Percentiles rank a stretch among this genome's conserved stretches.
These are phyloP conservation scores for Heliocidaris tuberculata DNA, from an alignment of 35 echinoderm and acorn worm species.

Conservation along the genomic window DNA sequence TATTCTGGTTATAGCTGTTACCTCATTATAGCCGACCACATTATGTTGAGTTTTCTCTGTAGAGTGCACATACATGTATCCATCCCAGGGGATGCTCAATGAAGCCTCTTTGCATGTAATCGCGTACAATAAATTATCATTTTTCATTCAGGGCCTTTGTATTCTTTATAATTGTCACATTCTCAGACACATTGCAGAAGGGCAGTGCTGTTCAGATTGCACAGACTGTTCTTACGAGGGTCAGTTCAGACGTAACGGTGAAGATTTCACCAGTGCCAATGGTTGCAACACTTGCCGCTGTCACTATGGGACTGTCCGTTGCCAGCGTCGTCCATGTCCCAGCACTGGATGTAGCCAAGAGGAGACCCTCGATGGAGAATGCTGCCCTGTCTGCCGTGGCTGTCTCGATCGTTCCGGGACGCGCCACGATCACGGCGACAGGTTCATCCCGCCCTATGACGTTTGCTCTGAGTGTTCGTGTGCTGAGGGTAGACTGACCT, in stretches of 20 bases:
- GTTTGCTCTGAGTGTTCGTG: slow-evolving; percentile 84
- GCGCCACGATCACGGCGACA: slow-evolving; percentile 55
- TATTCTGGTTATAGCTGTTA: too few species aligned
- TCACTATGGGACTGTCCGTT: slow-evolving; percentile 75
- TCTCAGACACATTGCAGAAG: slow-evolving; percentile 37
- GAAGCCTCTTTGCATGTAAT: too few species aligned
- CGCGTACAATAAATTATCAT: too few species aligned
- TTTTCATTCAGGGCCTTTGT: too few species aligned
- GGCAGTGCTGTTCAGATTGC: slow-evolving; percentile 90
- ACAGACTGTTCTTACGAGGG: slow-evolving; percentile 86
- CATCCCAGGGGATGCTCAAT: too few species aligned
- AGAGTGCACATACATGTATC: too few species aligned
- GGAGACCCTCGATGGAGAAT: slow-evolving; percentile 59
- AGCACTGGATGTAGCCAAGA: slow-evolving; percentile 51
- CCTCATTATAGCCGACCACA: too few species aligned
- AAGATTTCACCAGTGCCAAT: slow-evolving; percentile 66
- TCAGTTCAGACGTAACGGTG: slow-evolving; percentile 61
- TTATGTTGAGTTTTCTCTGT: too few species aligned
- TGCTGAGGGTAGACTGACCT: slow-evolving; percentile 67
- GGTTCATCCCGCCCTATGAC: slow-evolving; percentile 62
- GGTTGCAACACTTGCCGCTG: slow-evolving; percentile 74
- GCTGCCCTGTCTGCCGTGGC: slow-evolving; percentile 86
- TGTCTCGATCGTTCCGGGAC: slow-evolving; percentile 75
- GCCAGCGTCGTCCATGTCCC: slow-evolving; percentile 63
- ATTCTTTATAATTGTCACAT: not conserved